A percentile compares a stretch with the other conserved stretches of the same genome.
Conservation (phyloP, 2,113 vertebrate genomes). For the Psophia crepitans region DNA sequence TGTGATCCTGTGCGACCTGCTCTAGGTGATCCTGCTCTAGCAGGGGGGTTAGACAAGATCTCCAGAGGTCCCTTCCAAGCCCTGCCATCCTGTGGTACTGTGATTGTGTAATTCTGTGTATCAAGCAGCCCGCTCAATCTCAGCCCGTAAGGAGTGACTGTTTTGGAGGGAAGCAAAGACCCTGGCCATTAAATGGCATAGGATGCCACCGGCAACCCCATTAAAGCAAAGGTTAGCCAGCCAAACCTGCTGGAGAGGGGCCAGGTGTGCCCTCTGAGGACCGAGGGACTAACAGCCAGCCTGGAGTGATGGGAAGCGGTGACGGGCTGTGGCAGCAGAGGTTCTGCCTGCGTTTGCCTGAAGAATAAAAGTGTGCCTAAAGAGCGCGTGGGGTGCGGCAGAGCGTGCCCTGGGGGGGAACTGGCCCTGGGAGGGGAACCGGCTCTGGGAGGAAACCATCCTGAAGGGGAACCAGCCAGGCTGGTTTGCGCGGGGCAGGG, state of each 20-base stretch:
- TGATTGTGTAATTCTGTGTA: too few species aligned
- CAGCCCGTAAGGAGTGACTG: background rate
- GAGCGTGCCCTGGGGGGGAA: background rate
- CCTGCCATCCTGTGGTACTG: background rate
- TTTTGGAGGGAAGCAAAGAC: background rate
- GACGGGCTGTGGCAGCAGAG: background rate
- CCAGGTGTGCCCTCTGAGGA: background rate
- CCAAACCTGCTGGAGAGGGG: background rate
- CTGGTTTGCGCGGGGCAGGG: background rate
- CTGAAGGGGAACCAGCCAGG: background rate
- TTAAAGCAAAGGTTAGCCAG: background rate
- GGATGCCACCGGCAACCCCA: background rate
- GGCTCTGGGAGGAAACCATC: background rate
- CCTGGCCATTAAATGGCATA: background rate
- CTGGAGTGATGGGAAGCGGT: background rate
- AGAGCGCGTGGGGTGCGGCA: background rate
- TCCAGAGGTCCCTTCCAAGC: too few species aligned
- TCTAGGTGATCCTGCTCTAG: too few species aligned
- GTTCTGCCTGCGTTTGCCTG: background rate
- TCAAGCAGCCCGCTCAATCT: background rate
- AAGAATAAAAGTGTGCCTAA: background rate
- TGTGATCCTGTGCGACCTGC: too few species aligned
- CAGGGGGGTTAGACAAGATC: too few species aligned
- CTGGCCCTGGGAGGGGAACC: too few species aligned
- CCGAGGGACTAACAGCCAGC: accelerated